Evolutionary conservation across 2,888 invertebrate genomes (phyloP), one percentile per base, ranked within the genome.

Genomic region (Leptinotarsa tumamoca): DNA sequence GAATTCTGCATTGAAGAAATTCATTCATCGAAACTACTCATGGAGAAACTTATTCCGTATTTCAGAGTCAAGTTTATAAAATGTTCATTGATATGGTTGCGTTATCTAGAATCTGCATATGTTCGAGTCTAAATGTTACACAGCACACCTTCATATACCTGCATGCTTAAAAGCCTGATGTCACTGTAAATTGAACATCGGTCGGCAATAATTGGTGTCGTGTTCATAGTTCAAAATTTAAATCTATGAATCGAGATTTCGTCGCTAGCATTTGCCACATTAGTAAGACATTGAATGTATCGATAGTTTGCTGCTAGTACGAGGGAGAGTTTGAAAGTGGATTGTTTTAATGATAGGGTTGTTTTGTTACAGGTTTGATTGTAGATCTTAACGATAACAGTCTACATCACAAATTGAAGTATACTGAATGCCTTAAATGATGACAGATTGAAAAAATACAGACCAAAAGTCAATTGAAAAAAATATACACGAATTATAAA

Each of bases 181-280:
- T 63, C 63, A 63, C 63, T 63, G 33, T 63, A 63, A 63, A 63
- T 63, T 43, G 63, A 43, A 63, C 63, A 23, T 21, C 17, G 10
- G n/a, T 33, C 54, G 14, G 56, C 43, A 69, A 69, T 69, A 56
- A 69, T 69, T 33, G 56, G 69, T 69, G 33, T 56, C 56, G 54
- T 27, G 33, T 69, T 69, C 56, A n/a, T 33, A 43, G 54, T 14
- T 69, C 18, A 56, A 33, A 33, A 69, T 69, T 43, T 13, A 54
- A 69, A 43, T 13, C n/a, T 14, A 56, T n/a, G 23, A 69, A 68
- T 50, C 21, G 52, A 70, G 70, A 74, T 74, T 67, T 49, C 27
- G 67, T 67, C 67, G 74, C 56, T 74, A 67, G 50, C 63, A 68
- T 68, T 68, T 68, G 51, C 58, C 52, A 56, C 67, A 50, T 72